Evolutionary conservation across 1,140 invertebrate genomes (phyloP).

Genomic region (Dendroctonus valens): DNA sequence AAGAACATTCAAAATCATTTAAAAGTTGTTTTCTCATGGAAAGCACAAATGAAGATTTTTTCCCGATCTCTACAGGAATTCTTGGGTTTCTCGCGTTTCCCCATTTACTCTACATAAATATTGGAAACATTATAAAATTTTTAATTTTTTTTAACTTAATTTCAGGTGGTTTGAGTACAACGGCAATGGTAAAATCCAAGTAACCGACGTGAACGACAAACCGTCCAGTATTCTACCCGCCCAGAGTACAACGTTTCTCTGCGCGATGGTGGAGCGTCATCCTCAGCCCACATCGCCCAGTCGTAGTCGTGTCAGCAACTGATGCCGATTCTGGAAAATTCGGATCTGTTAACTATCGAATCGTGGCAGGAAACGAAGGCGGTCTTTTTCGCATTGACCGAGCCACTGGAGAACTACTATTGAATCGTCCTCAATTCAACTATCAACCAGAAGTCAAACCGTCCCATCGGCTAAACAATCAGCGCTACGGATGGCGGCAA

Average conservation of each 20-base stretch:
- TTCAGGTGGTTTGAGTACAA: conserved; percentile 88
- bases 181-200: conserved; percentile 86
- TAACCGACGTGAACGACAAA: conserved; percentile 95
- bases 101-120: no score
- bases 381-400: conserved; percentile 81
- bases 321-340: conserved; percentile 85
- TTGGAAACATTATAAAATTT: no score
- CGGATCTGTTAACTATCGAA: conserved; percentile 76
- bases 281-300: conserved; percentile 61
- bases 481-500: conserved; percentile 86
- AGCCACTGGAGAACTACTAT: conserved; percentile 75
- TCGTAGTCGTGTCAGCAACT: conserved; percentile 78
- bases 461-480: conserved; percentile 65
- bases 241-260: conserved; percentile 86
- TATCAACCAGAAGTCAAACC: conserved; percentile 56
- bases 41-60: no score
- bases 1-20: no score
- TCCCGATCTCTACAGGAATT: no score
- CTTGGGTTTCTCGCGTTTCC: no score
- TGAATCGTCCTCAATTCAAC: conserved; percentile 65
- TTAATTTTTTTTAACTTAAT: conserved; percentile 45
- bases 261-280: conserved; percentile 58
- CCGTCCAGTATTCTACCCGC: conserved; percentile 80
- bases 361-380: conserved; percentile 78
- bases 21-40: no score